Evolutionary conservation across 2,888 invertebrate species (phyloP), one percentile per base, ranked within the genome.

Genomic region (Eupelmus urozonus): DNA sequence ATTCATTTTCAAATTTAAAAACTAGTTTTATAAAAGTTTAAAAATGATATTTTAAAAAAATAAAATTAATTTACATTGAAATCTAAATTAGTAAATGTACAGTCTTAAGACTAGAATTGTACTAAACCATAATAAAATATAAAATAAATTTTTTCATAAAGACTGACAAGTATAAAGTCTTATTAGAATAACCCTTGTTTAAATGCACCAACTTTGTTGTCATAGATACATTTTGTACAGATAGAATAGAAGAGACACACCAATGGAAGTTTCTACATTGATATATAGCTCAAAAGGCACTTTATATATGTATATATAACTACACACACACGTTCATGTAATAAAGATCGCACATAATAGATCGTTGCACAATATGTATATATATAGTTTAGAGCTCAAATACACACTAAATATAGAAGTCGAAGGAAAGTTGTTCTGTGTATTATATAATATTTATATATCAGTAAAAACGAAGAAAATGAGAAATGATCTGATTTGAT

Each of bases 261-360:
- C 72, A 79, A 79, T 76, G 71, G 69, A 66, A 72, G 55, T 79
- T 62, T 79, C 79, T 79, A 79, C 79, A 60, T 73, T 62, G 51
- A 72, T 79, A 67, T 73, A 63, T 60, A 73, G 45, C 57, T 72
- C 67, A 66, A 76, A 76, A 72, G 71, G 42, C 59, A 69, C 69
- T 57, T 62, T 49, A 62, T 73, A 69, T 63, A 63, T n/a, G n/a
- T n/a, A 20, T 55, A 53, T 55, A 75, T 55, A 75, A 57, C 76
- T 79, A 76, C 72, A 79, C 69, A 79, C 59, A 73, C 53, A 79
- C 70, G 59, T 74, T 57, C 69, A 74, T 45, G 51, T 74, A 65
- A 75, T 75, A 73, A 45, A 70, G 74, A 59, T 75, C 59, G 16
- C 45, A 45, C 59, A 75, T 18, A 67, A 62, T 53, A 73, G 25